Percentiles rank a stretch among this genome's conserved stretches.
phyloP scores from a whole-genome alignment of 2,113 vertebrate species.

The Phalacrocorax pelagicus region DNA sequence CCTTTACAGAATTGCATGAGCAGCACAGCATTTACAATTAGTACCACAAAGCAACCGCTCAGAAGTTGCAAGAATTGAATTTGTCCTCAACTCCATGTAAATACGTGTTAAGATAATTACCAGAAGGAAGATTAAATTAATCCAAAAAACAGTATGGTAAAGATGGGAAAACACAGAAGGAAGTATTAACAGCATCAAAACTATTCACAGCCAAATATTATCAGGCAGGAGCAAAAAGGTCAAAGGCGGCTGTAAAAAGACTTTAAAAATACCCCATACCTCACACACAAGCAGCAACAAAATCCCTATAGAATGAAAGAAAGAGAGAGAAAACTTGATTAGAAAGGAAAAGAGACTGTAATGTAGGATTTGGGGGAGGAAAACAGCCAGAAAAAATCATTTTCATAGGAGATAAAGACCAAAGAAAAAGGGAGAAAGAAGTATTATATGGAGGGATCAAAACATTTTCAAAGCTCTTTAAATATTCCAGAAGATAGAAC shows the following conservation, averaged over 20 bases:
- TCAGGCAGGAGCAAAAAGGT: not conserved
- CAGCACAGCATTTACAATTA: not conserved
- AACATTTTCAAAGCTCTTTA: not conserved
- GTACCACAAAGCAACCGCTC: not conserved
- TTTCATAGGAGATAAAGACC: not conserved
- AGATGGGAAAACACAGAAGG: not conserved
- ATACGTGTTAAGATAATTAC: not conserved
- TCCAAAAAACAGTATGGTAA: not conserved
- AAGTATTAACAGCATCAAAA: not conserved
- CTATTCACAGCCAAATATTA: not conserved
- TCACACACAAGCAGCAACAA: not conserved
- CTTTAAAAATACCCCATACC: not conserved
- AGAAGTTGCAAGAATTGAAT: not conserved
- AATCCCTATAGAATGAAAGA: not conserved
- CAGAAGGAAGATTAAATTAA: not conserved
- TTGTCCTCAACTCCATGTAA: not conserved
- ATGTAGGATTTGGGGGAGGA: not conserved
- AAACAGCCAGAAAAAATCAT: not conserved
- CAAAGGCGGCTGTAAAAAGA: not conserved
- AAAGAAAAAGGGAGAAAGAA: not conserved
- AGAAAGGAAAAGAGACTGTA: not conserved
- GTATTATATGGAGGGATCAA: not conserved
- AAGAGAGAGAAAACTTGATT: not conserved
- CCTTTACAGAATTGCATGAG: not conserved
- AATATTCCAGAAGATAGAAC: not conserved